Evolutionary conservation across 2,797 vertebrate species (phyloP).

Genomic region (Diplodus puntazzo): DNA sequence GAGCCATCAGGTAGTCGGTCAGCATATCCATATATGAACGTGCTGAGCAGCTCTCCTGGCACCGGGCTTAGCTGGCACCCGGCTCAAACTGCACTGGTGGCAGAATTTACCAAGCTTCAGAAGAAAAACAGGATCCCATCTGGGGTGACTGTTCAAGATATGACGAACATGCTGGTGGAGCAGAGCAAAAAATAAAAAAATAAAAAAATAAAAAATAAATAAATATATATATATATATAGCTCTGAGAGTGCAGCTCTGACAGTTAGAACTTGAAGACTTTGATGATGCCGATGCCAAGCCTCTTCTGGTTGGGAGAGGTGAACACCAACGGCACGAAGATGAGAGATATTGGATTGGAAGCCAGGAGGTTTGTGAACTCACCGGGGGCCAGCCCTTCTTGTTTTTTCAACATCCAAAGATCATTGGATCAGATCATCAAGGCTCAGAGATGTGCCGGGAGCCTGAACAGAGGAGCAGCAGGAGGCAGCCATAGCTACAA

Average conservation of each 20-base stretch:
- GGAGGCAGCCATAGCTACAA: constrained; percentile 6
- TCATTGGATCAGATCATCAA: constrained; percentile 9
- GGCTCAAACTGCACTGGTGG: constrained; percentile 21
- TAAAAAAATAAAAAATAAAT: no score
- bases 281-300: constrained; percentile 20
- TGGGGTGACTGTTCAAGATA: constrained; percentile 33
- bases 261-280: constrained; percentile 38
- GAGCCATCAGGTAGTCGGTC: constrained; percentile 29
- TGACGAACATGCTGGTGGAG: constrained; percentile 50
- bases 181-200: constrained; percentile 12
- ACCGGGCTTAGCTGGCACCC: constrained; percentile 8
- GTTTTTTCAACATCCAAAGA: constrained; percentile 21
- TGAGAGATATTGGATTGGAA: constrained; percentile 37
- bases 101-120: constrained; percentile 40
- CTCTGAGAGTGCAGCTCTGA: constrained; percentile 26
- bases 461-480: constrained; percentile 18
- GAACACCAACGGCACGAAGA: constrained; percentile 31
- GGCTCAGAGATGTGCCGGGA: constrained; percentile 17
- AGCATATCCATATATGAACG: constrained; percentile 1
- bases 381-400: constrained; percentile 6
- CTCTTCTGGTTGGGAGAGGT: constrained; percentile 38
- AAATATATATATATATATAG: no score
- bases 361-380: constrained; percentile 14
- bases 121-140: constrained; percentile 40
- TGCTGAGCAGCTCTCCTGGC: constrained; percentile 22